Percentiles rank a stretch among this genome's conserved stretches.
Evolutionary conservation across 2,113 vertebrate genomes (phyloP).

Genomic region (Phalacrocorax aristotelis): DNA sequence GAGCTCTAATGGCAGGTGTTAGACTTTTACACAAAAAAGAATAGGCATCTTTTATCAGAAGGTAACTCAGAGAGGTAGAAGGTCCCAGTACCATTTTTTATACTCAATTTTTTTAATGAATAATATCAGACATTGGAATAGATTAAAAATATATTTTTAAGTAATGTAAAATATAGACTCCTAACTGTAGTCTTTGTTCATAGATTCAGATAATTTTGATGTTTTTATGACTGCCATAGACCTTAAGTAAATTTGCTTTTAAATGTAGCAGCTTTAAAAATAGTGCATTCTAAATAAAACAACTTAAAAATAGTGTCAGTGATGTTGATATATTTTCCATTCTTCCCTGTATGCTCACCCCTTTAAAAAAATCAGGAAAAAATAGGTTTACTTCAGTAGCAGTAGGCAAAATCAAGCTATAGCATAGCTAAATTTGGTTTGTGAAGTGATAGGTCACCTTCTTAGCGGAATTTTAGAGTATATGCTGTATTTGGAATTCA

Average conservation of each 20-base stretch:
- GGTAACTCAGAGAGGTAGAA: not conserved
- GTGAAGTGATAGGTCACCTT: not conserved
- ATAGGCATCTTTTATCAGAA: not conserved
- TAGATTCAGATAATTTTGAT: not conserved
- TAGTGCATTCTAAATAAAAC: not conserved
- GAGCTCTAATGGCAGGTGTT: not conserved
- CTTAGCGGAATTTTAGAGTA: constrained; percentile 1
- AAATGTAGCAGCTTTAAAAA: constrained; percentile 20
- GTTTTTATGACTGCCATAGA: not conserved
- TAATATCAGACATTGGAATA: not conserved
- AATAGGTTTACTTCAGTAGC: not conserved
- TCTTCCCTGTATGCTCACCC: not conserved
- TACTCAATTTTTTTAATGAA: not conserved
- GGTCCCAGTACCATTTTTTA: not conserved
- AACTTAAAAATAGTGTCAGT: constrained; percentile 7
- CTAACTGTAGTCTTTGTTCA: not conserved
- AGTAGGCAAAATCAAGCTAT: not conserved
- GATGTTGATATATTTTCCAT: not conserved
- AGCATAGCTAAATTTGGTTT: not conserved
- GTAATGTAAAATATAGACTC: not conserved
- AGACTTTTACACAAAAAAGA: not conserved
- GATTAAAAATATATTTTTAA: not conserved
- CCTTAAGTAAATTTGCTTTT: constrained; percentile 13
- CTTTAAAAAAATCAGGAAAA: not conserved
- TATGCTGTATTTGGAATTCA: not conserved